Conservation (phyloP, 2,797 vertebrate genomes). For the Scyliorhinus canicula region DNA sequence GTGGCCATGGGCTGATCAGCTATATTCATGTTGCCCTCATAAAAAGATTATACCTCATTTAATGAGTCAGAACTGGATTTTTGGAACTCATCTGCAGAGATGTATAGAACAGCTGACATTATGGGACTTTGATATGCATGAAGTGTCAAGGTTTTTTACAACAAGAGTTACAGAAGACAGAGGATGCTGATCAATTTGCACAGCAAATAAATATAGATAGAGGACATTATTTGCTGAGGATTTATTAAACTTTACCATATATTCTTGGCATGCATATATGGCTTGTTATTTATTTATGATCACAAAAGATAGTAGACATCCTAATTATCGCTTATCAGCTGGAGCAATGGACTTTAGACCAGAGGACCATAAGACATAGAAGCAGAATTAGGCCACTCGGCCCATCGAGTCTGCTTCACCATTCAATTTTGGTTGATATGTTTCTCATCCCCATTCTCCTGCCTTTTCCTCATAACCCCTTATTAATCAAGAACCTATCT, state of each 20-base stretch:
- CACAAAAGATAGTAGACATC: background rate
- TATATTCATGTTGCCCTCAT: background rate
- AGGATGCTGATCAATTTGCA: background rate
- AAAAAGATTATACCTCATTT: background rate
- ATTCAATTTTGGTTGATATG: too few relatives aligned
- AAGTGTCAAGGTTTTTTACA: background rate
- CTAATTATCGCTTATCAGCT: background rate
- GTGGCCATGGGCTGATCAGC: background rate
- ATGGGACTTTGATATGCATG: background rate
- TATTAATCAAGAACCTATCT: too few relatives aligned
- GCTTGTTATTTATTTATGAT: conserved; percentile 25
- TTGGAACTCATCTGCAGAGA: background rate
- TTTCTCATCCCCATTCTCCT: too few relatives aligned
- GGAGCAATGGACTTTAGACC: background rate
- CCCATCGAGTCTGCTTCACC: too few relatives aligned
- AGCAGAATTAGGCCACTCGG: too few relatives aligned
- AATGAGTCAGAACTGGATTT: background rate
- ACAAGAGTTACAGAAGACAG: background rate
- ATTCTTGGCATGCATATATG: background rate
- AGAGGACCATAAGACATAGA: too few relatives aligned
- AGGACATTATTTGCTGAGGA: conserved; percentile 2
- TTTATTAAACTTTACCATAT: background rate
- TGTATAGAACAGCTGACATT: background rate
- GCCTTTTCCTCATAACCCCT: too few relatives aligned
- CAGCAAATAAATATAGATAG: background rate